These are phyloP conservation scores for Ormyrus thymus DNA, from an alignment of 2,888 invertebrate species.

Conservation along the genomic window DNA sequence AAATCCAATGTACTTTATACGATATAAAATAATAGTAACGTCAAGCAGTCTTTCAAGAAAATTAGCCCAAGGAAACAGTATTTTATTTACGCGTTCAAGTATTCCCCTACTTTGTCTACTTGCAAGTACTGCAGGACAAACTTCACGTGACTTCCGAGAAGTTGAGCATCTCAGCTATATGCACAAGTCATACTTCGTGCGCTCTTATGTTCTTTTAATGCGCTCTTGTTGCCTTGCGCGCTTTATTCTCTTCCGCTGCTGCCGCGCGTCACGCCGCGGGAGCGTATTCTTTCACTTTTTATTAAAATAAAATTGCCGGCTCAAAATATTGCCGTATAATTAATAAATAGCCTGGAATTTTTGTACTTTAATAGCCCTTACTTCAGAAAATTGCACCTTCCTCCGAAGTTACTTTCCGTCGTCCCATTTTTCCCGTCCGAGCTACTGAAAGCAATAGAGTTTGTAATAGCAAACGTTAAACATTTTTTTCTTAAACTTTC, in stretches of 20 bases:
- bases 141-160: slow-evolving; percentile 39
- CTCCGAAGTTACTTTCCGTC: background rate
- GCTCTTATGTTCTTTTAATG: slow-evolving; percentile 16
- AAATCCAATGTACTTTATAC: background rate
- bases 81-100: slow-evolving; percentile 21
- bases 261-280: too few species aligned
- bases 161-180: slow-evolving; percentile 20
- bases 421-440: background rate
- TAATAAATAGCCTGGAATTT: too few species aligned
- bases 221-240: slow-evolving; percentile 3
- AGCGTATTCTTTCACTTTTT: background rate
- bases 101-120: slow-evolving; percentile 2
- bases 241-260: too few species aligned
- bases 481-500: background rate
- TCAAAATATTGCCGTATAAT: background rate
- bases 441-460: background rate
- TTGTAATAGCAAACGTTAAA: slow-evolving; percentile 7
- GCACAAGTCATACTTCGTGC: slow-evolving; percentile 42
- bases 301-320: background rate
- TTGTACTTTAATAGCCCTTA: too few species aligned
- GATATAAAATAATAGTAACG: slow-evolving; percentile 1
- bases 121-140: slow-evolving; percentile 2
- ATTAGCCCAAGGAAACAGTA: slow-evolving; percentile 18
- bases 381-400: too few species aligned
- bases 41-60: background rate